phyloP scores from a whole-genome alignment of 1,140 invertebrate species.

The Hestina assimilis region DNA sequence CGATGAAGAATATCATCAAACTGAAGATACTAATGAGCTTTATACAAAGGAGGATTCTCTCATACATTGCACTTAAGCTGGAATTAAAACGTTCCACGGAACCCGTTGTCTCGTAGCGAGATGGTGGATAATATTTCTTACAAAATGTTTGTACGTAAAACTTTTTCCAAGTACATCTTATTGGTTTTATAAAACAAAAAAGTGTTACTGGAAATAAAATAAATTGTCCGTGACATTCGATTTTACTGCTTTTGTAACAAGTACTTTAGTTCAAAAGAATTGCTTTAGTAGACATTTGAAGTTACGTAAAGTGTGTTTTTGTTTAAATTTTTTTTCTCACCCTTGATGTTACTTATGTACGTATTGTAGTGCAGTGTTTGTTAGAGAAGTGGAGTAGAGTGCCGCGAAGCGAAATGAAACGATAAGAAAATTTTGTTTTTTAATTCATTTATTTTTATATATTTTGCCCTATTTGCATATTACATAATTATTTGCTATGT shows the following conservation, averaged over 20 bases:
- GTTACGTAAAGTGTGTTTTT: background rate
- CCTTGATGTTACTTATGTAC: too few relatives aligned
- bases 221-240: slow-evolving; percentile 27
- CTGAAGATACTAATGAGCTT: slow-evolving; percentile 35
- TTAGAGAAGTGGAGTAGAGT: too few relatives aligned
- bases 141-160: slow-evolving; percentile 38
- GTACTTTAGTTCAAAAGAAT: slow-evolving; percentile 19
- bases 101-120: slow-evolving; percentile 27
- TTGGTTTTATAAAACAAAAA: slow-evolving; percentile 32
- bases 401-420: too few relatives aligned
- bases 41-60: slow-evolving; percentile 49
- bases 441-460: too few relatives aligned
- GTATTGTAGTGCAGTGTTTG: too few relatives aligned
- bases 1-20: too few relatives aligned
- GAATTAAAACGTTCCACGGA: slow-evolving; percentile 42
- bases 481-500: too few relatives aligned
- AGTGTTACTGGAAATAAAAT: slow-evolving; percentile 30
- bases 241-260: slow-evolving; percentile 33
- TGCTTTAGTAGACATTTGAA: background rate
- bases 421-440: too few relatives aligned
- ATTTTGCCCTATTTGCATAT: too few relatives aligned
- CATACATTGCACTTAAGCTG: slow-evolving; percentile 38
- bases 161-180: slow-evolving; percentile 39
- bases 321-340: too few relatives aligned
- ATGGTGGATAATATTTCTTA: slow-evolving; percentile 43